A percentile compares a stretch with the other conserved stretches of the same genome.
Conservation (phyloP, 2,888 invertebrate genomes). For the Oligia strigilis region DNA sequence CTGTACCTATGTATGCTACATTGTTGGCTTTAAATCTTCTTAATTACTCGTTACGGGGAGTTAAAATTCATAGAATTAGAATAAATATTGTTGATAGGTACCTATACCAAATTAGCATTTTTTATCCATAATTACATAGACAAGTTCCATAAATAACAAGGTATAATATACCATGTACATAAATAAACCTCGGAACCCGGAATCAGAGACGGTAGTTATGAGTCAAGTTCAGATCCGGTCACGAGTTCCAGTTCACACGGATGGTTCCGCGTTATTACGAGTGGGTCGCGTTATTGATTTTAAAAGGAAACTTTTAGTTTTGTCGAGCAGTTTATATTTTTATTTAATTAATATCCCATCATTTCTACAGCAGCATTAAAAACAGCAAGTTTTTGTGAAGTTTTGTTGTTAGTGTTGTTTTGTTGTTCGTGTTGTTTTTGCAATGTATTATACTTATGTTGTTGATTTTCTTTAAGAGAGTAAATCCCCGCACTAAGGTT, state of each 20-base stretch:
- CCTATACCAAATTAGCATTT: background rate
- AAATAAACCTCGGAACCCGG: slow-evolving; percentile 48
- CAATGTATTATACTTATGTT: too few relatives aligned
- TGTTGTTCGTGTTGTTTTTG: background rate
- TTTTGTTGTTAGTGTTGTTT: too few relatives aligned
- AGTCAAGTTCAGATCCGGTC: slow-evolving; percentile 64
- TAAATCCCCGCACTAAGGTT: background rate
- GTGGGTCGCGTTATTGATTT: slow-evolving; percentile 17
- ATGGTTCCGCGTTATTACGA: slow-evolving; percentile 46
- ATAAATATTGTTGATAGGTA: background rate
- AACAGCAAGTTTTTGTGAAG: background rate
- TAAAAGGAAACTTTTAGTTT: slow-evolving; percentile 24
- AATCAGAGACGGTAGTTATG: slow-evolving; percentile 47
- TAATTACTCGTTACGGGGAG: too few relatives aligned
- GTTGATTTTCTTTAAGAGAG: background rate
- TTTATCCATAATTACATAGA: background rate
- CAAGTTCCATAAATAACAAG: background rate
- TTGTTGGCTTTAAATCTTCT: background rate
- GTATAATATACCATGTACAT: background rate
- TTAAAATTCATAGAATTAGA: too few relatives aligned
- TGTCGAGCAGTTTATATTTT: background rate
- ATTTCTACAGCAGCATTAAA: background rate
- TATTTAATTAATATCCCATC: too few relatives aligned
- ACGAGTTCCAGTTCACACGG: slow-evolving; percentile 31
- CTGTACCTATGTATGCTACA: background rate